Evolutionary conservation across 2,797 vertebrate species (phyloP).

Genomic region (Cryptoprocta ferox): DNA sequence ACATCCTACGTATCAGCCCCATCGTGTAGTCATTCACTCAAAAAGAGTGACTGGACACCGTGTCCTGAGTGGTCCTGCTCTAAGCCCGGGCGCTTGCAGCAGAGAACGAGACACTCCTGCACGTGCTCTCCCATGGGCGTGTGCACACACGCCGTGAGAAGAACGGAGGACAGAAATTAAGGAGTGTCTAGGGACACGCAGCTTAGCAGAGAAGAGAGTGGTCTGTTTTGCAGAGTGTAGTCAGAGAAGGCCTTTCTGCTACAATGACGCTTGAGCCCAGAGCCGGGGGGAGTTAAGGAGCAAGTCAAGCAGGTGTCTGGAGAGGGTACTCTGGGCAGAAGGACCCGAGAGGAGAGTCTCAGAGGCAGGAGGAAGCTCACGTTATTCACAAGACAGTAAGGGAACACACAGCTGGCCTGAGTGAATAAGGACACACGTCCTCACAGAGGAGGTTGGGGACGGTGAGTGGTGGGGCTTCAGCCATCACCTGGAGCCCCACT

Average conservation of each 20-base stretch:
- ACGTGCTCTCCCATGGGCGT: too few species aligned
- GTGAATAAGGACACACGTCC: not conserved
- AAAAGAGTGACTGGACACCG: too few species aligned
- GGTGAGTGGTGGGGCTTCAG: too few species aligned
- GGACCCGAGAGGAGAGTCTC: rapidly evolving
- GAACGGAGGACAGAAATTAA: too few species aligned
- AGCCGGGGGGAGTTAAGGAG: not conserved
- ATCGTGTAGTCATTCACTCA: too few species aligned
- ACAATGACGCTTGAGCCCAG: not conserved
- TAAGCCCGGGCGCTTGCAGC: too few species aligned
- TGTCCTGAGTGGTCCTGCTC: too few species aligned
- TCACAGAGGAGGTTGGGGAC: too few species aligned
- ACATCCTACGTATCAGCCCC: too few species aligned
- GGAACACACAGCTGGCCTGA: rapidly evolving
- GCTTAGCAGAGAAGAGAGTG: not conserved
- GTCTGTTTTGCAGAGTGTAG: not conserved
- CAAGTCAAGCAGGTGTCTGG: not conserved
- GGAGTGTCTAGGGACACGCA: not conserved
- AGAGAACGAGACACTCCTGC: too few species aligned
- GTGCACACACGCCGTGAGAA: too few species aligned
- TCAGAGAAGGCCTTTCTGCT: not conserved
- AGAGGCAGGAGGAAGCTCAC: not conserved
- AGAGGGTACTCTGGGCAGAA: not conserved
- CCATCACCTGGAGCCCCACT: rapidly evolving
- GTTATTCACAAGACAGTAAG: rapidly evolving